A percentile compares a stretch with the other conserved stretches of the same genome.
phyloP scores from a whole-genome alignment of 2,888 invertebrate species.

The Schizotus pectinicornis region DNA sequence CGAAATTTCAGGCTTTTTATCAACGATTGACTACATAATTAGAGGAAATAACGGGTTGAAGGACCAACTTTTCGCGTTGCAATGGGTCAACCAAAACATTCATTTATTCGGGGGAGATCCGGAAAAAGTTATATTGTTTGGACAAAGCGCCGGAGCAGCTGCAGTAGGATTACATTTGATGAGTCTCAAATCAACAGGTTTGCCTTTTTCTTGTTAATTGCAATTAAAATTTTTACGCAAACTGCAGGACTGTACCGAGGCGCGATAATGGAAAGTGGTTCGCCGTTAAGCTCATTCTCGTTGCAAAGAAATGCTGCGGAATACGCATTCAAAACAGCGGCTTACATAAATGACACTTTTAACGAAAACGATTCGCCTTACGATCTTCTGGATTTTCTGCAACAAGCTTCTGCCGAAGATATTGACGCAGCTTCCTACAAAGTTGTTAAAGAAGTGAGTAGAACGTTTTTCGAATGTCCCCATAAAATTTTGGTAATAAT shows the following conservation, averaged over 20 bases:
- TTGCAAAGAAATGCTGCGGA: constrained; percentile 15
- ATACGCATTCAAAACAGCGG: constrained; percentile 1
- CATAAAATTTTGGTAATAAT: too few relatives aligned
- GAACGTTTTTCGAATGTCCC: too few relatives aligned
- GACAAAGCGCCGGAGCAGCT: constrained; percentile 28
- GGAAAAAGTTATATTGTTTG: constrained; percentile 16
- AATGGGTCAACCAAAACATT: constrained; percentile 28
- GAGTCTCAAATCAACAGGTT: not conserved
- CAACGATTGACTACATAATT: constrained; percentile 65
- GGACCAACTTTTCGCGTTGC: constrained; percentile 27
- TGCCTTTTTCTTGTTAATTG: too few relatives aligned
- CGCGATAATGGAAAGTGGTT: constrained; percentile 35
- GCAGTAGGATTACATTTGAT: constrained; percentile 23
- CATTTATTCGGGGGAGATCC: constrained; percentile 26
- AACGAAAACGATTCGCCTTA: not conserved
- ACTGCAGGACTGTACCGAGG: constrained; percentile 28
- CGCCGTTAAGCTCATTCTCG: constrained; percentile 23
- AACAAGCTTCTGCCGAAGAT: constrained; percentile 2
- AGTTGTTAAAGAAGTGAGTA: not conserved
- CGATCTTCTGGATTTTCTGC: constrained; percentile 1
- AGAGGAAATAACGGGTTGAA: constrained; percentile 26
- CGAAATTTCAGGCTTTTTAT: constrained; percentile 64
- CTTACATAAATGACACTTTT: not conserved
- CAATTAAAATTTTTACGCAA: not conserved
- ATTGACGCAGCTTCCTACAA: not conserved